Evolutionary conservation across 2,113 vertebrate species (phyloP).

Genomic region (Equus quagga): DNA sequence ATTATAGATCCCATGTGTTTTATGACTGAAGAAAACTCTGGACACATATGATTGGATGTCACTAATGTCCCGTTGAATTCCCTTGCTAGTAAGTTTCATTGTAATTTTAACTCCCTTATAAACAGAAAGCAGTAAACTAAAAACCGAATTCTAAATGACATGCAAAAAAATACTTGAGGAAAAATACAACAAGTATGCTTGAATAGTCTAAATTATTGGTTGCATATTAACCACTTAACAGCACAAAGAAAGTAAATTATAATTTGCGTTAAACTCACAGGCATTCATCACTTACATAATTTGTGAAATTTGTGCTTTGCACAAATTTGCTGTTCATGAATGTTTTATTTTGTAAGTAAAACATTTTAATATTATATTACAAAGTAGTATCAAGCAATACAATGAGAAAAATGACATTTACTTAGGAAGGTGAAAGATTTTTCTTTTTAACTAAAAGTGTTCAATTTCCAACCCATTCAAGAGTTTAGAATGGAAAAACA

Average conservation of each 20-base stretch:
- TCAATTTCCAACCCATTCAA: background rate
- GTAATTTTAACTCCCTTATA: background rate
- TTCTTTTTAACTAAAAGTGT: background rate
- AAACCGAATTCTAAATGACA: slow-evolving; percentile 21
- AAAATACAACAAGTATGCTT: slow-evolving; percentile 54
- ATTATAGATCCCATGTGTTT: slow-evolving; percentile 75
- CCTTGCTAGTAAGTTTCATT: slow-evolving; percentile 27
- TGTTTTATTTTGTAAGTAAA: slow-evolving; percentile 65
- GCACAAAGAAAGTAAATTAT: slow-evolving; percentile 23
- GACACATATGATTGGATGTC: slow-evolving; percentile 64
- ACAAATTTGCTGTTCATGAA: slow-evolving; percentile 48
- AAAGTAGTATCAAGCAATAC: slow-evolving; percentile 33
- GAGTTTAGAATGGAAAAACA: background rate
- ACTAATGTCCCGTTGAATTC: slow-evolving; percentile 27
- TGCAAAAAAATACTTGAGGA: slow-evolving; percentile 32
- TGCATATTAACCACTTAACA: slow-evolving; percentile 33
- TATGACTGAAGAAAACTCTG: slow-evolving; percentile 62
- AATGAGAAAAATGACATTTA: slow-evolving; percentile 26
- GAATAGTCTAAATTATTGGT: slow-evolving; percentile 47
- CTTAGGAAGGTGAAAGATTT: background rate
- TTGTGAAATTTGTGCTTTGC: slow-evolving; percentile 48
- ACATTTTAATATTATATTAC: slow-evolving; percentile 50
- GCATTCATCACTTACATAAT: background rate
- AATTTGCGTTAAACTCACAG: slow-evolving; percentile 44
- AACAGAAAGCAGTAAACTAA: slow-evolving; percentile 46